phyloP scores from a whole-genome alignment of 1,140 invertebrate genomes.

The Amphibalanus amphitrite region DNA sequence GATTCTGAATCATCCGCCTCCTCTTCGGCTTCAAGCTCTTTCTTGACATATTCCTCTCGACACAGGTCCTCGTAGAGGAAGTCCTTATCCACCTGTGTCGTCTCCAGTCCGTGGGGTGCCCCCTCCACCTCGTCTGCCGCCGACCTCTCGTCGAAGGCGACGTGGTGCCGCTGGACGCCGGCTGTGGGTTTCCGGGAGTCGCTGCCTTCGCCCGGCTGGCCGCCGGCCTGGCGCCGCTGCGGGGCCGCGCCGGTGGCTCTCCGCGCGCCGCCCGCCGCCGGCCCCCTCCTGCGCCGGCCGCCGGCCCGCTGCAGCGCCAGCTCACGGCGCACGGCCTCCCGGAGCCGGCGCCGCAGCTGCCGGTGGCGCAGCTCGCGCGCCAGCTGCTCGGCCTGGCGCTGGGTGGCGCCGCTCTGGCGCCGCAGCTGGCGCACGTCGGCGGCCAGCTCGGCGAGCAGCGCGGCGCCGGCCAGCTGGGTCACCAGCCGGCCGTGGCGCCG shows the following conservation, averaged over 20 bases:
- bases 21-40: too few species aligned
- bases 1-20: too few species aligned
- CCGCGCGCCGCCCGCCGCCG: too few species aligned
- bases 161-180: not conserved
- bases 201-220: not conserved
- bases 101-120: not conserved
- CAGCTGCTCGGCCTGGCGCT: not conserved
- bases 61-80: not conserved
- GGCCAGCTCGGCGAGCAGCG: not conserved
- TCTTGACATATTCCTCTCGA: not conserved
- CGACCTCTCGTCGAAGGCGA: not conserved
- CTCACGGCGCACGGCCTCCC: not conserved
- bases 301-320: not conserved
- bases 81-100: not conserved
- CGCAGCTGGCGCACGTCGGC: not conserved
- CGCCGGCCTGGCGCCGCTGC: too few species aligned
- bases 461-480: not conserved
- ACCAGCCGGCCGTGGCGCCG: not conserved
- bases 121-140: not conserved
- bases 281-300: not conserved
- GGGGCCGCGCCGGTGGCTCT: not conserved
- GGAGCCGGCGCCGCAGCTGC: not conserved
- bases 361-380: not conserved
- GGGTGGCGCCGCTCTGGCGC: not conserved
- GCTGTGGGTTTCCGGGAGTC: not conserved